Evolutionary conservation across 2,888 invertebrate genomes (phyloP).

Genomic region (Drymonia ruficornis): DNA sequence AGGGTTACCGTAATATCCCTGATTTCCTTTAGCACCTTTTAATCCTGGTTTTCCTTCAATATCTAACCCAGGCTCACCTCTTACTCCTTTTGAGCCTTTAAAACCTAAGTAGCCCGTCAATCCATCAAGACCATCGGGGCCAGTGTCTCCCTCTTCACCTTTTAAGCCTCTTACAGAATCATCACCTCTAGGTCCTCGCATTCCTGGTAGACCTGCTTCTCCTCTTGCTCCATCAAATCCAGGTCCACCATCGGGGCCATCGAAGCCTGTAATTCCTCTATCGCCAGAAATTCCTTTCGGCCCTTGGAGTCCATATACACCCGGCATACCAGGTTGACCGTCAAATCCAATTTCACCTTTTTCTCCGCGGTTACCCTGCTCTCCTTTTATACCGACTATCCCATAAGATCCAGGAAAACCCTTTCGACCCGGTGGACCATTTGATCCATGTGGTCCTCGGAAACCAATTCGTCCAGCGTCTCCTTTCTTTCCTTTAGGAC

Average conservation of each 20-base stretch:
- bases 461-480: conserved; percentile 73
- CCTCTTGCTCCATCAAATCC: conserved; percentile 80
- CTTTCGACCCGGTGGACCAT: conserved; percentile 59
- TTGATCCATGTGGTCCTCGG: conserved; percentile 65
- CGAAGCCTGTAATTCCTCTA: conserved; percentile 47
- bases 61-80: conserved; percentile 83
- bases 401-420: conserved; percentile 80
- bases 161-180: conserved; percentile 85
- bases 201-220: conserved; percentile 81
- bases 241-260: conserved; percentile 56
- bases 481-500: conserved; percentile 85
- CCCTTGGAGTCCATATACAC: conserved; percentile 52
- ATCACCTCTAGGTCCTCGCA: conserved; percentile 86
- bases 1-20: conserved; percentile 78
- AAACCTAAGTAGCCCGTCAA: conserved; percentile 49
- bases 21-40: conserved; percentile 86
- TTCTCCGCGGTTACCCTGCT: conserved; percentile 90
- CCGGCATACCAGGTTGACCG: conserved; percentile 79
- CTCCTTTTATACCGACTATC: conserved; percentile 49
- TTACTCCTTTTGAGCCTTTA: conserved; percentile 83
- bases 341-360: conserved; percentile 87
- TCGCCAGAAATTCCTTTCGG: conserved; percentile 56
- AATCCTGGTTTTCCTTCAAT: conserved; percentile 81
- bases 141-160: conserved; percentile 77
- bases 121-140: conserved; percentile 78